Percentiles rank a stretch among this genome's conserved stretches.
phyloP scores from a whole-genome alignment of 2,113 vertebrate species.

The Circaetus cinerascens region DNA sequence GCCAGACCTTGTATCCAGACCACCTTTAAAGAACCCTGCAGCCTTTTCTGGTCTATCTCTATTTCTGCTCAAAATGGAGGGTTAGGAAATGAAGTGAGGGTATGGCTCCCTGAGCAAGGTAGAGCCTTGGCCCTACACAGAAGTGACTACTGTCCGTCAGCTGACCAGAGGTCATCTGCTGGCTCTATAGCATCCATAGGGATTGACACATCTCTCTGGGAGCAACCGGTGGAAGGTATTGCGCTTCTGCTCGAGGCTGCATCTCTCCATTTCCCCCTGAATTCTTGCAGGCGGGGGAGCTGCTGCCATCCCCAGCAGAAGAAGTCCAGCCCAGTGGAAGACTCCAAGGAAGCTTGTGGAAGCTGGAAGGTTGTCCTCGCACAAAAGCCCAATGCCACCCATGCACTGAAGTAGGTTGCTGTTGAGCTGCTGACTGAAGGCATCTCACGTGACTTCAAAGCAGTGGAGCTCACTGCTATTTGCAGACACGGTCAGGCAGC shows the following conservation, averaged over 20 bases:
- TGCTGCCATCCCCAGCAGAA: neutral
- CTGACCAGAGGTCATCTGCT: neutral
- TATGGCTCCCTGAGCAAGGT: neutral
- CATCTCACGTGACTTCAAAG: neutral
- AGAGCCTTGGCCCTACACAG: neutral
- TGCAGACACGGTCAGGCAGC: neutral
- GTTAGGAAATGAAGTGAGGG: neutral
- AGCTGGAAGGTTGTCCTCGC: neutral
- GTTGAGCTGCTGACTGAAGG: neutral
- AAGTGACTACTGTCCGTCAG: neutral
- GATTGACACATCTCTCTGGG: neutral
- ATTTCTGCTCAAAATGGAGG: neutral
- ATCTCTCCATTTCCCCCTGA: neutral
- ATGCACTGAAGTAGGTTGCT: rapidly evolving
- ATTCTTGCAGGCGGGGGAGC: neutral
- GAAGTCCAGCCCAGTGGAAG: neutral
- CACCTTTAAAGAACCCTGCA: neutral
- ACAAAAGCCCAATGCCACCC: neutral
- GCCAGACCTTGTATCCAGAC: neutral
- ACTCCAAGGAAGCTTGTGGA: neutral
- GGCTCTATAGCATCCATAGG: neutral
- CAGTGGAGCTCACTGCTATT: neutral
- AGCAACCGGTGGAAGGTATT: neutral
- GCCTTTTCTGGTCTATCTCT: neutral
- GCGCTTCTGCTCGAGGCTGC: rapidly evolving